A percentile compares a stretch with the other conserved stretches of the same genome.
phyloP scores from a whole-genome alignment of 2,888 invertebrate species.

The Amblyjoppa fuscipennis region DNA sequence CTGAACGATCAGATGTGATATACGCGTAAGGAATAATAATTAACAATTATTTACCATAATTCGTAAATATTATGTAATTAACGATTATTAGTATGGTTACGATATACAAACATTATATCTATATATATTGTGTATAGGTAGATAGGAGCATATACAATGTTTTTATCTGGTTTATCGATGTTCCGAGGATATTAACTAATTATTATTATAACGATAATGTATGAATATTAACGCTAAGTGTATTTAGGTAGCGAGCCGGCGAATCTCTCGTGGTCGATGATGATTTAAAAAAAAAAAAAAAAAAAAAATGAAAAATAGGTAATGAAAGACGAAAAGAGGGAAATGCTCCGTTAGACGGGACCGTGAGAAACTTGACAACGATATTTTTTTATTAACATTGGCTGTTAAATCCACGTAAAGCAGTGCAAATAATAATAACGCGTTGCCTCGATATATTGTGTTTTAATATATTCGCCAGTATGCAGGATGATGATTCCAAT shows the following conservation, averaged over 20 bases:
- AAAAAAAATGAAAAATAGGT: neutral
- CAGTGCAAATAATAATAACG: conserved; percentile 46
- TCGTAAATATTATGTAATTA: conserved; percentile 71
- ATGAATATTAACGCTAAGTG: conserved; percentile 73
- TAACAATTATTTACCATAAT: conserved; percentile 82
- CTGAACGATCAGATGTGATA: conserved; percentile 86
- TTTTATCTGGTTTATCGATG: conserved; percentile 84
- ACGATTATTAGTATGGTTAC: conserved; percentile 73
- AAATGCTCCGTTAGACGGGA: conserved; percentile 47
- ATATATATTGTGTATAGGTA: conserved; percentile 82
- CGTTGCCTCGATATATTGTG: conserved; percentile 52
- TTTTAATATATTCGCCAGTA: conserved; percentile 45
- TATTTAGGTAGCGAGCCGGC: conserved; percentile 76
- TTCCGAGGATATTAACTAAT: conserved; percentile 78
- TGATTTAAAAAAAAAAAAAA: conserved; percentile 23
- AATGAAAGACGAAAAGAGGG: conserved; percentile 22
- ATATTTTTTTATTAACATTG: conserved; percentile 65
- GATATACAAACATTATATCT: conserved; percentile 80
- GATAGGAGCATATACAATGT: conserved; percentile 83
- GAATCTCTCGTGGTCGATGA: conserved; percentile 73
- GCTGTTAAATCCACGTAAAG: conserved; percentile 56
- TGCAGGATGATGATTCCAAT: conserved; percentile 15
- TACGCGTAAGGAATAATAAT: conserved; percentile 84
- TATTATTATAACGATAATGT: conserved; percentile 55
- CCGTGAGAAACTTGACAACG: conserved; percentile 51